A percentile compares a stretch with the other conserved stretches of the same genome.
phyloP scores from a whole-genome alignment of 2,113 vertebrate species.

The Anoplopoma fimbria region DNA sequence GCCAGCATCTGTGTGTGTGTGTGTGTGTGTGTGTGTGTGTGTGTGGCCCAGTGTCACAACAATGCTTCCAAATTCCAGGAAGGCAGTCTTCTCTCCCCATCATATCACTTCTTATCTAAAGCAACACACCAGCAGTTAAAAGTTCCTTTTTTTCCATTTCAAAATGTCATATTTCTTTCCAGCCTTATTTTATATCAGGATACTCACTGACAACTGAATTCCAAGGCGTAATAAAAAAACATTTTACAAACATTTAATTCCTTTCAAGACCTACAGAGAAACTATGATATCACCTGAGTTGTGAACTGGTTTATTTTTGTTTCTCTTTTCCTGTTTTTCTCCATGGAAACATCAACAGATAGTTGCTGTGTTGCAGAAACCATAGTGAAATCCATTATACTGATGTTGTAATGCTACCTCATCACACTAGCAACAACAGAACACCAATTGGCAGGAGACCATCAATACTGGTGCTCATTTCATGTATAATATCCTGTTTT shows the following conservation, averaged over 20 bases:
- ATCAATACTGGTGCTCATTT: conserved; percentile 17
- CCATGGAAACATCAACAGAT: neutral
- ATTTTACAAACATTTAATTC: neutral
- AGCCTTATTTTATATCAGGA: too few species aligned
- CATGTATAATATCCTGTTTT: neutral
- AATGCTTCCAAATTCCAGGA: conserved; percentile 11
- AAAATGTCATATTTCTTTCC: neutral
- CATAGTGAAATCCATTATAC: conserved; percentile 13
- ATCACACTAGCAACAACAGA: conserved; percentile 25
- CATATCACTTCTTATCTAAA: conserved; percentile 4
- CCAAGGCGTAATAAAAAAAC: neutral
- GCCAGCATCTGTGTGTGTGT: conserved; percentile 61
- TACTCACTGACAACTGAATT: neutral
- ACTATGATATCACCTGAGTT: neutral
- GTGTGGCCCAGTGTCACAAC: conserved; percentile 38
- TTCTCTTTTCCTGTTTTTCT: neutral
- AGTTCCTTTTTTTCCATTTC: neutral
- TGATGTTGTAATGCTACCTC: neutral
- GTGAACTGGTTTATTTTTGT: neutral
- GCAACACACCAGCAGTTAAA: conserved; percentile 18
- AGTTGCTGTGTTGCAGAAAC: conserved; percentile 19
- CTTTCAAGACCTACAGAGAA: neutral
- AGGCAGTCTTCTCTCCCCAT: neutral
- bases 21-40: conserved; percentile 26
- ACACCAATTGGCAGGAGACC: conserved; percentile 29